Evolutionary conservation across 1,140 invertebrate genomes (phyloP).

Genomic region (Procambarus virginalis): DNA sequence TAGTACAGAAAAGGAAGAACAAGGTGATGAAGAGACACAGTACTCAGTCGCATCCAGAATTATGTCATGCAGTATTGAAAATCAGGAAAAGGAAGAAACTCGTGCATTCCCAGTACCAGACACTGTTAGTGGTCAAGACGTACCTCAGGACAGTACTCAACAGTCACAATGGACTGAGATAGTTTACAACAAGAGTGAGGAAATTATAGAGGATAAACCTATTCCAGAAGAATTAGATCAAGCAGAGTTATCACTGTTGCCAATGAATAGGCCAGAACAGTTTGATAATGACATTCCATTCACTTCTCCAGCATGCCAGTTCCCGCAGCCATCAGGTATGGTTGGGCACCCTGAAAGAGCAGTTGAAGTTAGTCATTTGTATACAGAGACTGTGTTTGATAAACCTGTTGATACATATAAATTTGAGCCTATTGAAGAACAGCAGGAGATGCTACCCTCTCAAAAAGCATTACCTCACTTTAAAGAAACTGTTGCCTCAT

Average conservation of each 20-base stretch:
- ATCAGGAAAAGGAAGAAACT: not conserved
- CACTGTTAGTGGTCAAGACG: not conserved
- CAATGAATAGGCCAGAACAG: not conserved
- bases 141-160: not conserved
- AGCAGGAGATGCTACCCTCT: not conserved
- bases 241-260: not conserved
- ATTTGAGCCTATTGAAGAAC: slow-evolving; percentile 11
- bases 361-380: not conserved
- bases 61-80: not conserved
- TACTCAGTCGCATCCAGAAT: not conserved
- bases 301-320: not conserved
- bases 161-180: not conserved
- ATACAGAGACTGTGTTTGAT: not conserved
- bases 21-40: not conserved
- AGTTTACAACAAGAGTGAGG: not conserved
- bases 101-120: not conserved
- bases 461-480: not conserved
- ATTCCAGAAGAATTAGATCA: not conserved
- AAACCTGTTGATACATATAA: not conserved
- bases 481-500: not conserved
- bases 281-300: not conserved
- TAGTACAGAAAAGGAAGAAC: not conserved
- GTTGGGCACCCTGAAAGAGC: not conserved
- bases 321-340: not conserved
- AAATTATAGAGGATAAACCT: not conserved